Conservation (phyloP, 2,888 invertebrate species). For the Dicyrtomina minuta region DNA sequence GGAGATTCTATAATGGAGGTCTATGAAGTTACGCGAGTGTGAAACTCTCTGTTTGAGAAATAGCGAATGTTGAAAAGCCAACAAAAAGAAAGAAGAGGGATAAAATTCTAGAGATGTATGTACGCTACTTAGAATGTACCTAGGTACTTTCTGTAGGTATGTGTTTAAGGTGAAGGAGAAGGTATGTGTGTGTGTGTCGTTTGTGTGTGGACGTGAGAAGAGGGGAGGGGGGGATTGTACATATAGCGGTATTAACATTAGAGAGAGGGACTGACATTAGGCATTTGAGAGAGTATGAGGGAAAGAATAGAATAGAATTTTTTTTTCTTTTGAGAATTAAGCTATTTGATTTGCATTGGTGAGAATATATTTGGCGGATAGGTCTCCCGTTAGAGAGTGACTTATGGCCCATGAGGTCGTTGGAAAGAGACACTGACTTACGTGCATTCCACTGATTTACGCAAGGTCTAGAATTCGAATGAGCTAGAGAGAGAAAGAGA, state of each 20-base stretch:
- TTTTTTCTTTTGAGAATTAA: constrained; percentile 23
- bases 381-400: constrained; percentile 23
- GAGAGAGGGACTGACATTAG: neutral
- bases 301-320: neutral
- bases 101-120: too few species aligned
- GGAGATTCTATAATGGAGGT: too few species aligned
- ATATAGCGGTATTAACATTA: too few species aligned
- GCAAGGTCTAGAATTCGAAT: constrained; percentile 31
- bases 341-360: constrained; percentile 37
- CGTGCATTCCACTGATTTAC: constrained; percentile 31
- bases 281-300: neutral
- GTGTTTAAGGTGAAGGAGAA: too few species aligned
- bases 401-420: constrained; percentile 30
- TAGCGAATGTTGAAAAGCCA: too few species aligned
- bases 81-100: too few species aligned
- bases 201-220: too few species aligned
- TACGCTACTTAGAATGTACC: too few species aligned
- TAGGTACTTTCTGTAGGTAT: too few species aligned
- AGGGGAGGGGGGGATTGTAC: neutral
- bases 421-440: constrained; percentile 31
- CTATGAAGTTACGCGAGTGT: too few species aligned
- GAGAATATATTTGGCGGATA: constrained; percentile 11
- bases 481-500: constrained; percentile 11
- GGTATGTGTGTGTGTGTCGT: too few species aligned
- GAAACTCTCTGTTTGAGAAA: too few species aligned